These are phyloP conservation scores for Podarcis cretensis DNA, from an alignment of 2,113 vertebrate species.

Conservation along the genomic window DNA sequence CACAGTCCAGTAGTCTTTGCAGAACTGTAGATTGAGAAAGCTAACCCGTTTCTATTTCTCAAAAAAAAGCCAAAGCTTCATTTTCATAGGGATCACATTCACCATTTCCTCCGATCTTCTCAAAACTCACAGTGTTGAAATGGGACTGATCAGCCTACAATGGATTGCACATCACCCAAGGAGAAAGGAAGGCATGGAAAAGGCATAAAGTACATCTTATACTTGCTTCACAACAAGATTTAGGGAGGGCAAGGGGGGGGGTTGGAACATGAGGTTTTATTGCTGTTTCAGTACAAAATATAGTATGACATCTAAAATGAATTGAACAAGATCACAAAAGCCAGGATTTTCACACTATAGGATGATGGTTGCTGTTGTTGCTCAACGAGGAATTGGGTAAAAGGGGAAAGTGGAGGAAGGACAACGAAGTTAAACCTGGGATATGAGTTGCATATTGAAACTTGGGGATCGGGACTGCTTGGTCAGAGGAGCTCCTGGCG, in stretches of 20 bases:
- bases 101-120: slow-evolving; percentile 76
- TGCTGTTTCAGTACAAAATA: slow-evolving; percentile 89
- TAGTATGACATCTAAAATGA: slow-evolving; percentile 76
- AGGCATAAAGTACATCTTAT: slow-evolving; percentile 75
- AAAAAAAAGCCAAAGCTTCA: slow-evolving; percentile 77
- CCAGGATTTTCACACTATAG: slow-evolving; percentile 74
- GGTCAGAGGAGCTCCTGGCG: slow-evolving; percentile 88
- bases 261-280: slow-evolving; percentile 77
- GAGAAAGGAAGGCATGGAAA: slow-evolving; percentile 83
- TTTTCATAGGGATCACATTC: slow-evolving; percentile 83
- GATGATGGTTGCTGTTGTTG: slow-evolving; percentile 67
- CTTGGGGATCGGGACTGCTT: slow-evolving; percentile 98
- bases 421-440: slow-evolving; percentile 88
- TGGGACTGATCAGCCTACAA: slow-evolving; percentile 82
- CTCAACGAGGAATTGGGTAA: slow-evolving; percentile 74
- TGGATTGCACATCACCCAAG: slow-evolving; percentile 94
- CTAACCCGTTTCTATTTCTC: slow-evolving; percentile 81
- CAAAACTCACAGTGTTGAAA: slow-evolving; percentile 84
- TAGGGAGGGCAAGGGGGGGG: slow-evolving; percentile 41
- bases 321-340: slow-evolving; percentile 69
- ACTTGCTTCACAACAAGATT: slow-evolving; percentile 79
- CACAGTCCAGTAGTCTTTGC: slow-evolving; percentile 80
- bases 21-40: slow-evolving; percentile 76
- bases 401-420: slow-evolving; percentile 51
- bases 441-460: slow-evolving; percentile 99